Base-by-base conservation (phyloP, 2,113 vertebrate species). In the Astatoreochromis straeleni region DNA sequence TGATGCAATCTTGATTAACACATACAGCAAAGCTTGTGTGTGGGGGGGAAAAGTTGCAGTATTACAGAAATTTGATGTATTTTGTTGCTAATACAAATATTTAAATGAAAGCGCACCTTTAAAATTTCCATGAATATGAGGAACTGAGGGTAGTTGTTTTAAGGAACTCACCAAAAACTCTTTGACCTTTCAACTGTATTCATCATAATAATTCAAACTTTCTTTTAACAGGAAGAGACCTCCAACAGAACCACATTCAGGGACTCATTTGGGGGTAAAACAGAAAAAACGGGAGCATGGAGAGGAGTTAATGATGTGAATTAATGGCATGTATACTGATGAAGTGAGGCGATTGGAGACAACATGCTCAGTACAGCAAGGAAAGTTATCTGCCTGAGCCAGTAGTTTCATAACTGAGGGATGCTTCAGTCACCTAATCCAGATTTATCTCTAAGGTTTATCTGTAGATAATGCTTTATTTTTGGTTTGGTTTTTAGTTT, bases 21-120 rank as follows among this genome's bases (percentile, higher is more conserved):
- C 58, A 35, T 35, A 35, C 58, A 63, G 16, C 17, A 63, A 63
- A 35, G 16, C 6, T 19, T 19, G 29, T n/a, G 31, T 63, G 29
- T 6, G 55, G 3, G 31, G 55, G 16, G 5, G 0, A 1, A 10
- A 4, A 33, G 17, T n/a, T 63, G 1, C 14, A 45, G 21, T 70
- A 42, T 42, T 70, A 70, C 11, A 45, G 21, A 42, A 45, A 16
- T 6, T 26, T 16, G 3, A 16, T 45, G 21, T 1, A 45, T 3
- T 73, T 73, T 24, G 35, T 9, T 42, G 65, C 38, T 24, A 38
- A 14, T 24, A 24, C 38, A 73, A 73, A 73, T 45, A 73, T 3
- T 73, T 70, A 70, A 26, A 70, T 47, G 42, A 42, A 70, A 42
- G 2, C 3, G 0, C n/a, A 3, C n/a, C 3, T 73, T 73, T 24